phyloP scores from a whole-genome alignment of 2,888 invertebrate genomes.

The Pandemis cinnamomeana region DNA sequence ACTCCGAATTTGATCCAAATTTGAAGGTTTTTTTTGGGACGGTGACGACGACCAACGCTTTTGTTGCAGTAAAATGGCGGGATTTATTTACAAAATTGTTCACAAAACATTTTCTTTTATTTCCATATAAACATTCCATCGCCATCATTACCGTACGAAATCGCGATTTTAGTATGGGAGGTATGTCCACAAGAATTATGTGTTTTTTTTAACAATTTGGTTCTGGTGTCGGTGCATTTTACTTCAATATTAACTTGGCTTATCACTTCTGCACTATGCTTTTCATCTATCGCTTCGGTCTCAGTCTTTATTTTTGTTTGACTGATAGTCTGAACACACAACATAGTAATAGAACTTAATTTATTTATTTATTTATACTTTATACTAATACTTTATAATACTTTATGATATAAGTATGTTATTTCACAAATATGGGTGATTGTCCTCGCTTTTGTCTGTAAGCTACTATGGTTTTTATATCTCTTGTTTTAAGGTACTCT shows the following conservation, averaged over 20 bases:
- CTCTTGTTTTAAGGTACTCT: constrained; percentile 10
- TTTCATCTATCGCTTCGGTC: neutral
- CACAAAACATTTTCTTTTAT: constrained; percentile 42
- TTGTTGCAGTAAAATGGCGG: constrained; percentile 40
- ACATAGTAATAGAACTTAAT: neutral
- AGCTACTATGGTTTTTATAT: constrained; percentile 26
- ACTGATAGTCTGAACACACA: constrained; percentile 11
- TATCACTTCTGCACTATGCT: constrained; percentile 25
- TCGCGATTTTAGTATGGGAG: constrained; percentile 62
- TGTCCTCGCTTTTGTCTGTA: constrained; percentile 29
- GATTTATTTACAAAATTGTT: constrained; percentile 38
- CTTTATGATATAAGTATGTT: neutral
- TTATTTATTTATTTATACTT: too few relatives aligned
- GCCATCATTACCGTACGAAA: constrained; percentile 39
- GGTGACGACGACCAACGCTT: constrained; percentile 30
- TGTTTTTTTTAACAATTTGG: constrained; percentile 28
- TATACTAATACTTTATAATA: too few relatives aligned
- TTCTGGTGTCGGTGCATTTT: constrained; percentile 21
- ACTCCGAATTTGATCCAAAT: neutral
- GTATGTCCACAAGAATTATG: constrained; percentile 61
- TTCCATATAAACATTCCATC: constrained; percentile 41
- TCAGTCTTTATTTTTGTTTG: neutral
- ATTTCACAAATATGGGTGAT: neutral
- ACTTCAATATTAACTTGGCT: constrained; percentile 32
- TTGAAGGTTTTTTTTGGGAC: neutral